Percentiles rank a stretch among this genome's conserved stretches.
These are phyloP conservation scores for Charadrius vociferus DNA, from an alignment of 2,113 vertebrate species.

Conservation along the genomic window DNA sequence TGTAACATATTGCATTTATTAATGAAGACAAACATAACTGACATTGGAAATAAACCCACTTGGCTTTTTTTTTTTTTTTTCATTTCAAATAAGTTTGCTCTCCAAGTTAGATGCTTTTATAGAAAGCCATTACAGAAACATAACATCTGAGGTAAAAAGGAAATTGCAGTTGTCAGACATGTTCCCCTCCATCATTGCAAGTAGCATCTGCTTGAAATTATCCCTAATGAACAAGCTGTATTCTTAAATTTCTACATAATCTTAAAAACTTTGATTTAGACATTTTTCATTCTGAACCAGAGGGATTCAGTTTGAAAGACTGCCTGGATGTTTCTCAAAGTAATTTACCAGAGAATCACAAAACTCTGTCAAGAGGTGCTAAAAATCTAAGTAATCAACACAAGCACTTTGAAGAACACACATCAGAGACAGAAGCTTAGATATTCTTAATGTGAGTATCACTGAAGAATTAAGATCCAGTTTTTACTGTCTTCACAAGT, in stretches of 20 bases:
- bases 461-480: not conserved
- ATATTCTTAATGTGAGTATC: not conserved
- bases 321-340: not conserved
- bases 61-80: not conserved
- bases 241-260: not conserved
- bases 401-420: slow-evolving; percentile 2
- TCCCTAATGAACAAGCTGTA: not conserved
- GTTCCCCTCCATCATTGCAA: not conserved
- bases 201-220: slow-evolving; percentile 10
- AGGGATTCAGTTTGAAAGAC: not conserved
- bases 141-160: not conserved
- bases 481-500: not conserved
- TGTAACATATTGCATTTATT: not conserved
- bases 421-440: not conserved
- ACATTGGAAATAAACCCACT: not conserved
- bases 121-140: not conserved
- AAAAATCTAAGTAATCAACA: slow-evolving; percentile 13
- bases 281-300: not conserved
- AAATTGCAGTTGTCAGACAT: not conserved
- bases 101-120: not conserved
- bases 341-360: slow-evolving; percentile 26
- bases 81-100: not conserved
- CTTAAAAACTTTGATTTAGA: not conserved
- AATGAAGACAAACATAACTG: not conserved
- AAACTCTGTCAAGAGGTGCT: not conserved